Conservation (phyloP, 1,140 invertebrate species). For the Bicyclus anynana region DNA sequence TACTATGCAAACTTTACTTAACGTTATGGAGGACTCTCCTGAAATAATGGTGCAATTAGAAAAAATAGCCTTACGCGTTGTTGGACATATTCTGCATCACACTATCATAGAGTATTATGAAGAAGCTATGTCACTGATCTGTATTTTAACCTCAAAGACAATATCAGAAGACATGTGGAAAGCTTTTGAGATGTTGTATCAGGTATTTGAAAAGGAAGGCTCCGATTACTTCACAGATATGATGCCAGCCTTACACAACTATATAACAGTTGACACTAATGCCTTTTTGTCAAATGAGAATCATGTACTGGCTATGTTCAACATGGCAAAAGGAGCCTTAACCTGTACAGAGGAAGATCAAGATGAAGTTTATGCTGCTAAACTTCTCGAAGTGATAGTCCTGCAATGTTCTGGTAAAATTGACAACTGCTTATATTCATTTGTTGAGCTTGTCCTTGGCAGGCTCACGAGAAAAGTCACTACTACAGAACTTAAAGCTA, state of each 20-base stretch:
- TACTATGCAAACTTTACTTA: conserved; percentile 96
- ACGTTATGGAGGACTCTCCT: conserved; percentile 95
- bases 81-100: conserved; percentile 92
- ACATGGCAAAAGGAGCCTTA: conserved; percentile 94
- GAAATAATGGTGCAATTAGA: conserved; percentile 93
- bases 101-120: conserved; percentile 97
- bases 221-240: conserved; percentile 99
- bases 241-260: conserved; percentile 99
- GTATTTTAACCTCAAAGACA: conserved; percentile 91
- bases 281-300: conserved; percentile 95
- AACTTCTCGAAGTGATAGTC: conserved; percentile 97
- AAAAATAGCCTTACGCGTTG: conserved; percentile 94
- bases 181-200: conserved; percentile 87
- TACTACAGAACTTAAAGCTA: conserved; percentile 93
- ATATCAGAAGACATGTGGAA: conserved; percentile 98
- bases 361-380: conserved; percentile 97
- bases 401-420: conserved; percentile 95
- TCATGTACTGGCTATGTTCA: conserved; percentile 93
- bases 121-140: conserved; percentile 95
- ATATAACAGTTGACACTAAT: conserved; percentile 95
- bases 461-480: conserved; percentile 91
- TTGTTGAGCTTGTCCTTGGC: conserved; percentile 93
- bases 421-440: conserved; percentile 91
- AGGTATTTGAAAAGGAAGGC: conserved; percentile 95
- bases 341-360: conserved; percentile 93